These are phyloP conservation scores for Orius insidiosus DNA, from an alignment of 1,140 invertebrate genomes.

Conservation along the genomic window DNA sequence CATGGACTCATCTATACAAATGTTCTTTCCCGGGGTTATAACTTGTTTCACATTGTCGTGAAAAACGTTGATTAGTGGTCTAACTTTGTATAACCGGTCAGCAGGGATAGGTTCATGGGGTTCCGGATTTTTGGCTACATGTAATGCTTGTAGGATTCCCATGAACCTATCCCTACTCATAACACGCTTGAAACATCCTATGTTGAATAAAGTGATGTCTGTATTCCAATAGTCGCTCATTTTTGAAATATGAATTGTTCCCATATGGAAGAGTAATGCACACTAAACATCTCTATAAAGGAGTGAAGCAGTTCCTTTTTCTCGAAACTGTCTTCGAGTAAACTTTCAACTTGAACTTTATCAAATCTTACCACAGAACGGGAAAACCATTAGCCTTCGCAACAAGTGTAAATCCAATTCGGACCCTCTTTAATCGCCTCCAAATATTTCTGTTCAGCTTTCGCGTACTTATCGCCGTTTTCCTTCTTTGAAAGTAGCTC, in stretches of 20 bases:
- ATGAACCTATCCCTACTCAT: slow-evolving; percentile 11
- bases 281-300: too few species aligned
- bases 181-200: not conserved
- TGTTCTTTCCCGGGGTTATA: slow-evolving; percentile 16
- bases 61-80: slow-evolving; percentile 3
- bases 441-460: too few species aligned
- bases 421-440: too few species aligned
- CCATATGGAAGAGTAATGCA: slow-evolving; percentile 12
- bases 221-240: slow-evolving; percentile 11
- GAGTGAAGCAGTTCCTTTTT: too few species aligned
- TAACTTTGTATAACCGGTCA: slow-evolving; percentile 5
- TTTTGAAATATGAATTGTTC: slow-evolving; percentile 1
- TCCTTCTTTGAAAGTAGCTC: too few species aligned
- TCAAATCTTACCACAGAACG: too few species aligned
- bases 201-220: slow-evolving; percentile 6
- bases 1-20: slow-evolving; percentile 21
- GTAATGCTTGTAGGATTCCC: not conserved
- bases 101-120: not conserved
- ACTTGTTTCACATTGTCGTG: slow-evolving; percentile 1
- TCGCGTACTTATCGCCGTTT: too few species aligned
- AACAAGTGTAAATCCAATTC: too few species aligned
- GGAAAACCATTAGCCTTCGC: too few species aligned
- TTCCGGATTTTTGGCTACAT: slow-evolving; percentile 2
- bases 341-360: too few species aligned
- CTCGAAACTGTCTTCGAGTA: too few species aligned